Conservation (phyloP, 2,888 invertebrate genomes). For the Deilephila elpenor region DNA sequence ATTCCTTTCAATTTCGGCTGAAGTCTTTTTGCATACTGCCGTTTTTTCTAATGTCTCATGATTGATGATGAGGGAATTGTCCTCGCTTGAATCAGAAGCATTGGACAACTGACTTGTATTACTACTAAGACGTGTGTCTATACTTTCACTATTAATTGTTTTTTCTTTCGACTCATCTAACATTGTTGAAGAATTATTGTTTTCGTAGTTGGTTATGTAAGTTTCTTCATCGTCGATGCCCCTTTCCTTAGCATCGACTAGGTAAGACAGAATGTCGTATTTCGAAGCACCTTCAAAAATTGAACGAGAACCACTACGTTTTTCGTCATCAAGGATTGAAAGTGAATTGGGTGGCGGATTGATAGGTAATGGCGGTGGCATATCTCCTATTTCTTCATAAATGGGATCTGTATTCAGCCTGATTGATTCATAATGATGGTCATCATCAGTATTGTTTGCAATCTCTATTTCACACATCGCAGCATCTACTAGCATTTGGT, state of each 20-base stretch:
- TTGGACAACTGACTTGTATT: conserved; percentile 91
- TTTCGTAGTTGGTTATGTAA: conserved; percentile 86
- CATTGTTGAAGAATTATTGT: conserved; percentile 78
- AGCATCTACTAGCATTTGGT: conserved; percentile 89
- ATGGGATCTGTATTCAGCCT: conserved; percentile 88
- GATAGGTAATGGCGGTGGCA: conserved; percentile 91
- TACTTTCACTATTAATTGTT: conserved; percentile 73
- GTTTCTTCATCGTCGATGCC: conserved; percentile 89
- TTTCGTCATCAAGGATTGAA: conserved; percentile 88
- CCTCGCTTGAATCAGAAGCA: conserved; percentile 94
- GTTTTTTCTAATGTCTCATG: conserved; percentile 84
- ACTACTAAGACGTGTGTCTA: conserved; percentile 84
- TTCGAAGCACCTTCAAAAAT: conserved; percentile 93
- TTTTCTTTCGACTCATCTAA: conserved; percentile 85
- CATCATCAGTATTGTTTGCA: conserved; percentile 85
- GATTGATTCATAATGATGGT: conserved; percentile 90
- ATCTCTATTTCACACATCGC: conserved; percentile 88
- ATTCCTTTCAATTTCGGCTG: conserved; percentile 93
- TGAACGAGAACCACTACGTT: conserved; percentile 87
- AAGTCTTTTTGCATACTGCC: conserved; percentile 83
- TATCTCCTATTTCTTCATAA: conserved; percentile 90
- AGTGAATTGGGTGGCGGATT: conserved; percentile 90
- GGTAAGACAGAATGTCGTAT: conserved; percentile 94
- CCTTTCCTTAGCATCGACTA: conserved; percentile 93
- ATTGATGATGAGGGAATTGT: conserved; percentile 88